Conservation (phyloP, 2,888 invertebrate genomes). For the Icerya purchasi region DNA sequence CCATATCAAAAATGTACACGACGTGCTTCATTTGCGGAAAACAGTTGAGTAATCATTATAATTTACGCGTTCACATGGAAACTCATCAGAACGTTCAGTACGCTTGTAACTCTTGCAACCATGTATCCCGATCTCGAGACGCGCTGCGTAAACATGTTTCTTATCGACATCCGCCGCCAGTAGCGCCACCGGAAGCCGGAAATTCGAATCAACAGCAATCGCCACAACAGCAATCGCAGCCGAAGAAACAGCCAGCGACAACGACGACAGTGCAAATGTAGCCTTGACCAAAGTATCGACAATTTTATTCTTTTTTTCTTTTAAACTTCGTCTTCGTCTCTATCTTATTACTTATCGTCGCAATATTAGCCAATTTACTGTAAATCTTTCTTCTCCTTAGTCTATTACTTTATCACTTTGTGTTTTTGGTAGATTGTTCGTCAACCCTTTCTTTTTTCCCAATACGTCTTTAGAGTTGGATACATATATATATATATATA, state of each 20-base stretch:
- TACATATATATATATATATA: too few relatives aligned
- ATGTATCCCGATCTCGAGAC: constrained; percentile 68
- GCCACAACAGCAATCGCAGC: background rate
- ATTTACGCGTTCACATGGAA: constrained; percentile 71
- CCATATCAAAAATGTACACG: constrained; percentile 32
- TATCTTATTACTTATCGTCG: too few relatives aligned
- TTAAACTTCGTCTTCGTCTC: too few relatives aligned
- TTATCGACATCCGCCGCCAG: constrained; percentile 44
- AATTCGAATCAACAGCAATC: constrained; percentile 3
- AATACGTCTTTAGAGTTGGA: too few relatives aligned
- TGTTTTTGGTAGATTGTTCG: too few relatives aligned
- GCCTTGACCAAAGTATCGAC: constrained; percentile 9
- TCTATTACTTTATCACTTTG: too few relatives aligned
- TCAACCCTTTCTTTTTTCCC: too few relatives aligned
- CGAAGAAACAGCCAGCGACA: background rate
- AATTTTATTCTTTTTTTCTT: constrained; percentile 5
- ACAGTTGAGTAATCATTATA: constrained; percentile 74
- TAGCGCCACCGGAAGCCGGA: background rate
- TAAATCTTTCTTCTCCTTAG: too few relatives aligned
- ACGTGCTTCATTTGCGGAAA: constrained; percentile 70
- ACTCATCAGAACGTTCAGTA: constrained; percentile 74
- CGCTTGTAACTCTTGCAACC: constrained; percentile 66
- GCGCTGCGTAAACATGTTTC: constrained; percentile 74
- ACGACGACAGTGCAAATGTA: constrained; percentile 8
- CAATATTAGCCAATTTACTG: too few relatives aligned